These are phyloP conservation scores for Euwallacea fornicatus DNA, from an alignment of 1,140 invertebrate species.

Conservation along the genomic window DNA sequence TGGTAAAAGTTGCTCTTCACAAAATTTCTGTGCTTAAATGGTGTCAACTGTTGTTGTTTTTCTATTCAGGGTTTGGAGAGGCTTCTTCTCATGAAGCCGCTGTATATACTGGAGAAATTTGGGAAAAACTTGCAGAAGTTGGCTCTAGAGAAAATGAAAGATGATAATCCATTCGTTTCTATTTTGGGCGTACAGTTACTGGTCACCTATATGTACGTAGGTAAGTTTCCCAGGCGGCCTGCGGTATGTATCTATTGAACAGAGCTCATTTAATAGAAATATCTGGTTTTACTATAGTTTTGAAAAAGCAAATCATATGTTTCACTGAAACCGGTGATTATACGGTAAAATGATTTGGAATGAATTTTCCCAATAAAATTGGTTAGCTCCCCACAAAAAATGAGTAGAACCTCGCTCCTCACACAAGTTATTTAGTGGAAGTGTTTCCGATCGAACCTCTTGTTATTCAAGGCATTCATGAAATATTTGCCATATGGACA, in stretches of 20 bases:
- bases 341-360: too few relatives aligned
- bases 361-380: too few relatives aligned
- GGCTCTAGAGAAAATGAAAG: conserved; percentile 70
- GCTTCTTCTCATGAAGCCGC: conserved; percentile 63
- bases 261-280: not conserved
- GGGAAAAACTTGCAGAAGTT: conserved; percentile 73
- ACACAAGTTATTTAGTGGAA: too few relatives aligned
- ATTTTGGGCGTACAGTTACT: conserved; percentile 74
- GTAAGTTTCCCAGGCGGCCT: conserved; percentile 55
- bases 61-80: conserved; percentile 68
- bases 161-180: conserved; percentile 67
- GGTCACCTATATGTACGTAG: conserved; percentile 79
- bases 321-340: too few relatives aligned
- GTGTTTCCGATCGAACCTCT: too few relatives aligned
- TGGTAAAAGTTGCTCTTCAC: not conserved
- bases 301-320: not conserved
- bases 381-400: too few relatives aligned
- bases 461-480: too few relatives aligned
- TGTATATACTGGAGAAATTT: conserved; percentile 60
- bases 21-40: not conserved
- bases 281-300: not conserved
- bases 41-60: not conserved
- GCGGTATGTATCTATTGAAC: conserved; percentile 40
- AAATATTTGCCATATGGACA: too few relatives aligned
- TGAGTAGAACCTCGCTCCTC: too few relatives aligned